These are phyloP conservation scores for Rattus norvegicus DNA, from an alignment of 2,113 vertebrate genomes.

Conservation along the genomic window GRCr8 NC_086022.1:19025501-19026000, in stretches of 20 bases:
- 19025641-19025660: not conserved
- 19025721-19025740: not conserved
- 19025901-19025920: not conserved
- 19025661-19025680: not conserved
- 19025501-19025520: not conserved
- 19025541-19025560: not conserved
- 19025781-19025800: not conserved
- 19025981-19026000: no score
- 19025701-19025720: not conserved
- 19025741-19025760: not conserved
- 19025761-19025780: not conserved
- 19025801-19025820: not conserved
- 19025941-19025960: not conserved
- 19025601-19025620: not conserved
- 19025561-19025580: not conserved
- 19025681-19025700: not conserved
- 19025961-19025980: not conserved
- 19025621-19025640: no score
- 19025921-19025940: not conserved
- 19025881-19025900: not conserved
- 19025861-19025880: not conserved
- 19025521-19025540: not conserved
- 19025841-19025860: not conserved
- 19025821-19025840: not conserved
- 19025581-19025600: no score